Conservation (phyloP, 2,113 vertebrate genomes). For the Channa maculata region DNA sequence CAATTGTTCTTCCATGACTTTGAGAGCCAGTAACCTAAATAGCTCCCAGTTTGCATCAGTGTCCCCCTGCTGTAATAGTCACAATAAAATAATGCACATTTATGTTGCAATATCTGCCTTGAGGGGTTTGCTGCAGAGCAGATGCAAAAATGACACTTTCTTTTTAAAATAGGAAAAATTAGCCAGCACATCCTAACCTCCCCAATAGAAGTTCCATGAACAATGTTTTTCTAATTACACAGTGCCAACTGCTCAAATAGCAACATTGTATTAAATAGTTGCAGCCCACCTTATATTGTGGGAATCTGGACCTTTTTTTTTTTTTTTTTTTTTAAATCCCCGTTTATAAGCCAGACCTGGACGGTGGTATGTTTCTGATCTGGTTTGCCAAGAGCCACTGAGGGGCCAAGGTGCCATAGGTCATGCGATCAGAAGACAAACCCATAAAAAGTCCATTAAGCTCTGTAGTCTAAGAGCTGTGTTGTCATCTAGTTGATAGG, state of each 20-base stretch:
- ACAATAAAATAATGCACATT: background rate
- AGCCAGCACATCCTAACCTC: background rate
- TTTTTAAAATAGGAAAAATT: background rate
- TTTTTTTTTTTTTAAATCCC: background rate
- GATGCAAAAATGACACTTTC: background rate
- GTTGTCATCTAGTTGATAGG: conserved; percentile 96
- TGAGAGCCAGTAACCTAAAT: conserved; percentile 17
- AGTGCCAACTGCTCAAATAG: background rate
- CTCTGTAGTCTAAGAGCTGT: conserved; percentile 91
- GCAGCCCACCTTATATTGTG: background rate
- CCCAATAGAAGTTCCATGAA: background rate
- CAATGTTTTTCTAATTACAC: background rate
- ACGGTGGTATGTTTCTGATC: conserved; percentile 88
- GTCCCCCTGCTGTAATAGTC: conserved; percentile 1
- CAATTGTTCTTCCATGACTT: conserved; percentile 4
- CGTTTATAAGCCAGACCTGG: conserved; percentile 19
- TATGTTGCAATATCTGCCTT: background rate
- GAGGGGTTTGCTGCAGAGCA: conserved; percentile 4
- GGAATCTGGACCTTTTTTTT: conserved; percentile 7
- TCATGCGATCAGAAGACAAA: conserved; percentile 90
- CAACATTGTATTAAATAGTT: background rate
- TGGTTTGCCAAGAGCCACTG: conserved; percentile 86
- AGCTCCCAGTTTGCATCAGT: conserved; percentile 6
- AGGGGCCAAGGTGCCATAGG: conserved; percentile 86
- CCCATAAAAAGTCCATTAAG: conserved; percentile 99